Evolutionary conservation across 1,140 invertebrate species (phyloP).

Genomic region (Anoplophora glabripennis): DNA sequence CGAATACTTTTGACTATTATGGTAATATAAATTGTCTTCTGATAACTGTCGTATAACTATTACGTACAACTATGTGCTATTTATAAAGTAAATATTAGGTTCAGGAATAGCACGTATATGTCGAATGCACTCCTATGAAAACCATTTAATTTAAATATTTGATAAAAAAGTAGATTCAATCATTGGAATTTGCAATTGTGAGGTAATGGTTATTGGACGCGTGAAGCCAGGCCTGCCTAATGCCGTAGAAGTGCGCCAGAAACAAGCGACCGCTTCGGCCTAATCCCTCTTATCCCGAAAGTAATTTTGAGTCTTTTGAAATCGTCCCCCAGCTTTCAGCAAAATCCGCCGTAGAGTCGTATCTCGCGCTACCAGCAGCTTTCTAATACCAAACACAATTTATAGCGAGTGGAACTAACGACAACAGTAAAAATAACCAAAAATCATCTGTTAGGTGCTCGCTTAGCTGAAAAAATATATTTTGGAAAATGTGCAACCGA

Average conservation of each 20-base stretch:
- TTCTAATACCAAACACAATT: constrained; percentile 1
- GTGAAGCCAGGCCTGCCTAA: constrained; percentile 45
- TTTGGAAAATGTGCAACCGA: too few relatives aligned
- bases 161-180: too few relatives aligned
- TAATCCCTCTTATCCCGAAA: constrained; percentile 52
- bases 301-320: constrained; percentile 53
- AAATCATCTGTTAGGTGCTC: too few relatives aligned
- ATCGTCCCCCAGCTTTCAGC: constrained; percentile 48
- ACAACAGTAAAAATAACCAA: background rate
- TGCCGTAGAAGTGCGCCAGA: constrained; percentile 41
- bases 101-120: too few relatives aligned
- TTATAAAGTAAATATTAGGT: too few relatives aligned
- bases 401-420: background rate
- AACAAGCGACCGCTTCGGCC: constrained; percentile 46
- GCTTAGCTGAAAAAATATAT: too few relatives aligned
- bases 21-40: too few relatives aligned
- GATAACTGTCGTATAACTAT: too few relatives aligned
- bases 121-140: too few relatives aligned
- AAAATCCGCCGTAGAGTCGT: constrained; percentile 43
- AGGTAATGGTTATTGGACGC: constrained; percentile 40
- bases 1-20: too few relatives aligned
- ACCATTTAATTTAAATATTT: too few relatives aligned
- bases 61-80: too few relatives aligned
- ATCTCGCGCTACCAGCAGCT: constrained; percentile 40
- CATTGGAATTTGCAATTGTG: constrained; percentile 26